A percentile compares a stretch with the other conserved stretches of the same genome.
Conservation (phyloP, 2,113 vertebrate genomes). For the Todiramphus chloris region DNA sequence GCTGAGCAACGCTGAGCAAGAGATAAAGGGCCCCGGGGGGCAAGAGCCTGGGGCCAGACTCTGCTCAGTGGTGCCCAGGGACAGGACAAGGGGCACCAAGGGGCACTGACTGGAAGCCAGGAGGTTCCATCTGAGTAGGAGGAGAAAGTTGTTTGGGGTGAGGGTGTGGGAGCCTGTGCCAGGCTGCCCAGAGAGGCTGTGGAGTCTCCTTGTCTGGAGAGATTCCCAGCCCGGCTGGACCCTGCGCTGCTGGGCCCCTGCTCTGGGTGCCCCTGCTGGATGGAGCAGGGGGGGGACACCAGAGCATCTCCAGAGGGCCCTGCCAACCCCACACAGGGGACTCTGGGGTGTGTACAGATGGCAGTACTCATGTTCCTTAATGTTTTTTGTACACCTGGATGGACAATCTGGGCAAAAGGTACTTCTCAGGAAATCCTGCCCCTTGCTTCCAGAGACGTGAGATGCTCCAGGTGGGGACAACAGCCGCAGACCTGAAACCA, state of each 20-base stretch:
- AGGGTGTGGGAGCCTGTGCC: too few species aligned
- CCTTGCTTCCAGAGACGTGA: fast-evolving
- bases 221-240: too few species aligned
- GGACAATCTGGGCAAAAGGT: neutral
- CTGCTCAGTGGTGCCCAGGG: too few species aligned
- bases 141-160: too few species aligned
- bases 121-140: too few species aligned
- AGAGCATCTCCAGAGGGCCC: neutral
- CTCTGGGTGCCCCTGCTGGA: neutral
- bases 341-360: neutral
- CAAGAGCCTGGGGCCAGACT: too few species aligned
- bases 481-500: neutral
- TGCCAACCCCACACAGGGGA: neutral
- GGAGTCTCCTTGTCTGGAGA: too few species aligned
- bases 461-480: neutral
- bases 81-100: too few species aligned
- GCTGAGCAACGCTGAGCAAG: too few species aligned
- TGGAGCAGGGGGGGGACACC: neutral
- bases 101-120: too few species aligned
- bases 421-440: neutral
- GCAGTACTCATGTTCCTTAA: fast-evolving
- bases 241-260: neutral
- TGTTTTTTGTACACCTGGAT: neutral
- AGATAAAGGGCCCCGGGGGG: too few species aligned
- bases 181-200: too few species aligned